phyloP scores from a whole-genome alignment of 30 jellyfish, hydroid and myxozoan genomes.

The Cassiopea andromeda region DNA sequence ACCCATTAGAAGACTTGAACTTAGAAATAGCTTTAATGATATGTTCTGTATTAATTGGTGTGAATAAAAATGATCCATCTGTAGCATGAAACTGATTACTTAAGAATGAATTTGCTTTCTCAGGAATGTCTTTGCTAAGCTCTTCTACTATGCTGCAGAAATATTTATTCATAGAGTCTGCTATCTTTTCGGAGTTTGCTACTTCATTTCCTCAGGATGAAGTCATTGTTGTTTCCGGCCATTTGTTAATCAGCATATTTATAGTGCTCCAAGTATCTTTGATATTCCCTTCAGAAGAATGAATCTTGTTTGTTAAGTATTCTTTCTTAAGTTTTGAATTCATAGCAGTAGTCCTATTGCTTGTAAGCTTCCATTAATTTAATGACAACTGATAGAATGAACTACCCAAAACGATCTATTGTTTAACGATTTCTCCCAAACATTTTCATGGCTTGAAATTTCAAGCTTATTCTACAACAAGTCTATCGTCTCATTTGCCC shows the following conservation, averaged over 20 bases:
- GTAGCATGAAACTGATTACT: conserved; percentile 2
- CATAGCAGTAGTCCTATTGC: too few relatives aligned
- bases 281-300: background rate
- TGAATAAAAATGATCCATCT: background rate
- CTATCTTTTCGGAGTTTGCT: background rate
- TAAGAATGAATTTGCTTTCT: background rate
- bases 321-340: too few relatives aligned
- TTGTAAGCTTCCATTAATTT: too few relatives aligned
- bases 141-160: background rate
- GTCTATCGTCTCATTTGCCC: too few relatives aligned
- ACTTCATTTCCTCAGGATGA: background rate
- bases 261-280: background rate
- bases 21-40: background rate
- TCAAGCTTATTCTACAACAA: too few relatives aligned
- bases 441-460: too few relatives aligned
- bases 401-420: too few relatives aligned
- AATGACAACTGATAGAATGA: too few relatives aligned
- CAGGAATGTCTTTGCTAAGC: background rate
- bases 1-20: conserved; percentile 1
- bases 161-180: background rate
- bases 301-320: background rate
- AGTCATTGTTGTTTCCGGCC: background rate
- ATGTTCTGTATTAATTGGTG: conserved; percentile 1
- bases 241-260: background rate
- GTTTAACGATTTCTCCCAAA: too few relatives aligned